Base-by-base conservation (phyloP, 2,888 invertebrate genomes). In the Drepana falcataria region DNA sequence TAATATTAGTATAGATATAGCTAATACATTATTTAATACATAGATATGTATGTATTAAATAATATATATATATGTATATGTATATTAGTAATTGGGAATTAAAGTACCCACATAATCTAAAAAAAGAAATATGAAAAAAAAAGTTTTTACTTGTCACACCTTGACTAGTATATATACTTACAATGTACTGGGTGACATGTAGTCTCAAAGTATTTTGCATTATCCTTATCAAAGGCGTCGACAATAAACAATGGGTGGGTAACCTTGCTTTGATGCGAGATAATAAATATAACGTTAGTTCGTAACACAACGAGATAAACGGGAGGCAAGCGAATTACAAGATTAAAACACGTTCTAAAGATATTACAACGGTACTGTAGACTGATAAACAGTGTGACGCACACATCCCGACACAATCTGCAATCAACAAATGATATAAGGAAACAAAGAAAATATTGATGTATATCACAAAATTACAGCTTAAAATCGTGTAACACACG, bases 241-340 rank as follows among this genome's bases (percentile, higher is more conserved):
- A 81, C 81, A 83, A 85, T 83, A 81, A 81, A 87, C 87, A 87
- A 85, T 85, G 77, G 81, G 63, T 68, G 68, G 72, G 71, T 79
- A 80, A 79, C 85, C 85, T 85, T 86, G 85, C 60, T 64, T 60
- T 67, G 71, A 73, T 67, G 71, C 60, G 71, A 73, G 78, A 78
- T 82, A 79, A 72, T 21, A 21, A 21, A 21, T 72, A 59, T 68
- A 65, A 64, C 59, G 60, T 64, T 60, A 56, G 55, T 63, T 56
- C 60, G 63, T 66, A 69, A 59, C 59, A 58, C 58, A 58, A 63
- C 55, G 59, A 78, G 78, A 83, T 79, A 77, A 80, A 69, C 55
- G 58, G 63, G 65, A 69, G 67, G 55, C 57, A 59, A 63, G 62
- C 59, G 64, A 68, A 70, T 73, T 68, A 73, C 53, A 56, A 34